Evolutionary conservation across 2,797 vertebrate genomes (phyloP).

Genomic region (Borostomias antarcticus): DNA sequence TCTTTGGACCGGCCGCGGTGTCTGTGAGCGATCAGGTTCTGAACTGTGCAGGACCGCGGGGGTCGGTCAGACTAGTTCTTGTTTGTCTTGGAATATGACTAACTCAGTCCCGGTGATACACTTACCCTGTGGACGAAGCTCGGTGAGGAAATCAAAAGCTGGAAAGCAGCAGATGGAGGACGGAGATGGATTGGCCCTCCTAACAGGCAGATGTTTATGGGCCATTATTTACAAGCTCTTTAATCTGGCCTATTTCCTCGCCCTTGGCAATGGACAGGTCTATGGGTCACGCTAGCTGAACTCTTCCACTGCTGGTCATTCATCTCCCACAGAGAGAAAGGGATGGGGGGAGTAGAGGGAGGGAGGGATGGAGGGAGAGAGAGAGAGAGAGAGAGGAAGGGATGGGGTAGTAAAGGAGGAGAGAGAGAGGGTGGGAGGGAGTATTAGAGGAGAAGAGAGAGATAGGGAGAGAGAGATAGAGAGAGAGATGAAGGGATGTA

Average conservation of each 20-base stretch:
- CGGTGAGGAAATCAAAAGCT: slow-evolving; percentile 62
- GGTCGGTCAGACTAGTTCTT: slow-evolving; percentile 64
- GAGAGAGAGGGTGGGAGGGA: no score
- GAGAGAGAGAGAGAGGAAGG: neutral
- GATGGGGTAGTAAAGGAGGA: neutral
- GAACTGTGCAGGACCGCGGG: slow-evolving; percentile 63
- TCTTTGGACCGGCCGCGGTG: slow-evolving; percentile 68
- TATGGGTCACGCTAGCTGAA: slow-evolving; percentile 68
- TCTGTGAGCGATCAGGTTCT: slow-evolving; percentile 59
- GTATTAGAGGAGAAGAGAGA: slow-evolving; percentile 10
- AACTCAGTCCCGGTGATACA: slow-evolving; percentile 71
- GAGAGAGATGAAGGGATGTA: neutral
- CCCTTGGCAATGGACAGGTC: slow-evolving; percentile 79
- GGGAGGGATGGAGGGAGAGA: neutral
- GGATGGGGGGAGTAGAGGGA: neutral
- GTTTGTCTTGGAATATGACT: slow-evolving; percentile 73
- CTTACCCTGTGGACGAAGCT: slow-evolving; percentile 63
- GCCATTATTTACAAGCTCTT: slow-evolving; percentile 78
- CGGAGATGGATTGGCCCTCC: slow-evolving; percentile 61
- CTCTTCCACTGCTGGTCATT: slow-evolving; percentile 64
- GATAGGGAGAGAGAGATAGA: neutral
- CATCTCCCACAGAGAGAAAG: slow-evolving; percentile 65
- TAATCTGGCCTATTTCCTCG: slow-evolving; percentile 77
- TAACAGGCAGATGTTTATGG: slow-evolving; percentile 77
- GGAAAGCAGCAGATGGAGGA: slow-evolving; percentile 66